Percentiles rank a stretch among this genome's conserved stretches.
phyloP scores from a whole-genome alignment of 2,113 vertebrate genomes.

The Chloropsis cyanopogon region DNA sequence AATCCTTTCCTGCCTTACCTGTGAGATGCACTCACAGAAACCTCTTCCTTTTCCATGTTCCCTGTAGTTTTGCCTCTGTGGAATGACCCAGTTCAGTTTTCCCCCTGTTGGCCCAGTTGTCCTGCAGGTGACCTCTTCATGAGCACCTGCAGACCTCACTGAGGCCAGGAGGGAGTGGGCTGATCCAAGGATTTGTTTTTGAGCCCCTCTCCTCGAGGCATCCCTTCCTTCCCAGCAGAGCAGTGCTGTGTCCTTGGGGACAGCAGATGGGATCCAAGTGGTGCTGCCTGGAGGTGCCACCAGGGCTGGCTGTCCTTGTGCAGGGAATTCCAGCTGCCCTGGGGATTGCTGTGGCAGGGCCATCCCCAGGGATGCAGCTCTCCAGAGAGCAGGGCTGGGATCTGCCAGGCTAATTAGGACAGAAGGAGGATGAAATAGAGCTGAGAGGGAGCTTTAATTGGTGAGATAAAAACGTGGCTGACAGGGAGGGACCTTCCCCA shows the following conservation, averaged over 20 bases:
- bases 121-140: neutral
- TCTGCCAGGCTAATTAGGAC: neutral
- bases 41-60: neutral
- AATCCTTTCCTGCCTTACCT: neutral
- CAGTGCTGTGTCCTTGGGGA: neutral
- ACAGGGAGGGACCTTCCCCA: neutral
- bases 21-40: neutral
- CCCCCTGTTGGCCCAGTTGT: neutral
- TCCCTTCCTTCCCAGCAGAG: neutral
- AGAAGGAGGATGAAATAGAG: neutral
- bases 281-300: neutral
- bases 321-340: neutral
- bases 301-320: neutral
- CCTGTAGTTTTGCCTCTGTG: neutral
- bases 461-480: neutral
- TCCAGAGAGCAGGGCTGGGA: neutral
- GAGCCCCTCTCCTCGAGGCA: neutral
- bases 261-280: neutral
- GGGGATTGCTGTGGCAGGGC: neutral
- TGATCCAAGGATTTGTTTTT: neutral
- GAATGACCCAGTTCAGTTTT: neutral
- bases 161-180: rapidly evolving
- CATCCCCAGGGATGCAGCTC: neutral
- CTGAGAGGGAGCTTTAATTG: neutral
- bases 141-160: neutral